Percentiles rank a stretch among this genome's conserved stretches.
Evolutionary conservation across 2,888 invertebrate genomes (phyloP).

Genomic region (Sisyra nigra): DNA sequence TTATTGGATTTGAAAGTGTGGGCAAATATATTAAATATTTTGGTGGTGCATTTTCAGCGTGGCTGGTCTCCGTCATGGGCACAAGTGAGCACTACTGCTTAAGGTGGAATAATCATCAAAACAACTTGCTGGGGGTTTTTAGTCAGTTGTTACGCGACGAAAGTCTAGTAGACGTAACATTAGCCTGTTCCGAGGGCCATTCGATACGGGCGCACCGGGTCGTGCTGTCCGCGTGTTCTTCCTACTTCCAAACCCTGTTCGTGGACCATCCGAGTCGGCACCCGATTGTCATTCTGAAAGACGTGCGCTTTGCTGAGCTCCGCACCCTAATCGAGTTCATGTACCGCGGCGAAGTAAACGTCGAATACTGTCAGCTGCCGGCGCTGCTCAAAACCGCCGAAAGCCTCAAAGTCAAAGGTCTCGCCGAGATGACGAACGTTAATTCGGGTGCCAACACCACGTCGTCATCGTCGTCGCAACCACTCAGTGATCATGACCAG

Average conservation of each 20-base stretch:
- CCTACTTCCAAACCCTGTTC: slow-evolving; percentile 87
- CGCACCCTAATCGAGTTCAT: slow-evolving; percentile 89
- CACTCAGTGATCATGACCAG: slow-evolving; percentile 16
- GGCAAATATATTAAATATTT: no score
- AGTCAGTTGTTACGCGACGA: slow-evolving; percentile 92
- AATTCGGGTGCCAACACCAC: slow-evolving; percentile 39
- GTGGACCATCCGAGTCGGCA: slow-evolving; percentile 85
- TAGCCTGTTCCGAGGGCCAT: slow-evolving; percentile 91
- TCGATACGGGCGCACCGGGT: slow-evolving; percentile 88
- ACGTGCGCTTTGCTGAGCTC: slow-evolving; percentile 81
- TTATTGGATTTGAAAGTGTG: no score
- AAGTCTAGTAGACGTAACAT: slow-evolving; percentile 90
- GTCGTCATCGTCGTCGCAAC: slow-evolving; percentile 19
- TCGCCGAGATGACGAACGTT: slow-evolving; percentile 83
- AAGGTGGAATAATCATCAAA: slow-evolving; percentile 98
- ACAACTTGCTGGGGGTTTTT: slow-evolving; percentile 93
- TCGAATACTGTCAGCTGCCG: slow-evolving; percentile 83
- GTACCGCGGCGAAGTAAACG: slow-evolving; percentile 93
- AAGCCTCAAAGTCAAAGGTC: slow-evolving; percentile 82
- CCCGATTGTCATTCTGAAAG: slow-evolving; percentile 87
- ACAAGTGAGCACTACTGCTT: slow-evolving; percentile 98
- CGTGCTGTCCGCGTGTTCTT: slow-evolving; percentile 89
- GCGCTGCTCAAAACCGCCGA: slow-evolving; percentile 83
- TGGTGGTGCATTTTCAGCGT: slow-evolving; percentile 37
- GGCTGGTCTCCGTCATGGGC: slow-evolving; percentile 89